Conservation (phyloP, 2,888 invertebrate genomes). For the Drosophila greeni region DNA sequence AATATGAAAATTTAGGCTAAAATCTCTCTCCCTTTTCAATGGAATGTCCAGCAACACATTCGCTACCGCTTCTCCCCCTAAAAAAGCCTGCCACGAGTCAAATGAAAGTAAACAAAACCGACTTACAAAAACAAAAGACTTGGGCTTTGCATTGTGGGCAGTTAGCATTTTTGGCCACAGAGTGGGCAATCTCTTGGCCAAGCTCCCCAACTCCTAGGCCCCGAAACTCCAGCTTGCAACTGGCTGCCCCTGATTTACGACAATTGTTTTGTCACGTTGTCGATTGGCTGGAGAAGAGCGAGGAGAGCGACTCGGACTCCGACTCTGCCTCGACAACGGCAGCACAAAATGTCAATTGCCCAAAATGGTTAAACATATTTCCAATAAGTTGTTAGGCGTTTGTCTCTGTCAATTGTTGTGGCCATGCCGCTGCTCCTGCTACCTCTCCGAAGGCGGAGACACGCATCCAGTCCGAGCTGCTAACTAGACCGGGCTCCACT, state of each 20-base stretch:
- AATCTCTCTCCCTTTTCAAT: too few relatives aligned
- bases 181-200: conserved; percentile 40
- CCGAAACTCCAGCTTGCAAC: conserved; percentile 16
- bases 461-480: conserved; percentile 24
- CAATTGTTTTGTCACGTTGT: conserved; percentile 73
- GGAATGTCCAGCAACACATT: conserved; percentile 44
- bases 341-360: conserved; percentile 69
- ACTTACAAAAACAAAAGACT: conserved; percentile 14
- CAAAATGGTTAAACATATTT: conserved; percentile 73
- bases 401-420: conserved; percentile 53
- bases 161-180: conserved; percentile 32
- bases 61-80: not conserved
- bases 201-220: conserved; percentile 31
- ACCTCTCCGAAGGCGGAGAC: conserved; percentile 25
- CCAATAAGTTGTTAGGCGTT: conserved; percentile 71
- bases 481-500: conserved; percentile 30
- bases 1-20: not conserved
- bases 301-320: conserved; percentile 2
- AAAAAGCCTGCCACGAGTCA: conserved; percentile 63
- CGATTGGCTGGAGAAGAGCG: conserved; percentile 42
- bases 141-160: conserved; percentile 50
- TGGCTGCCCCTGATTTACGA: conserved; percentile 66
- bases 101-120: conserved; percentile 60
- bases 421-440: conserved; percentile 2
- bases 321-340: conserved; percentile 36